Base-by-base conservation (phyloP, 2,113 vertebrate genomes). In the Microcebus lehilahytsara region DNA sequence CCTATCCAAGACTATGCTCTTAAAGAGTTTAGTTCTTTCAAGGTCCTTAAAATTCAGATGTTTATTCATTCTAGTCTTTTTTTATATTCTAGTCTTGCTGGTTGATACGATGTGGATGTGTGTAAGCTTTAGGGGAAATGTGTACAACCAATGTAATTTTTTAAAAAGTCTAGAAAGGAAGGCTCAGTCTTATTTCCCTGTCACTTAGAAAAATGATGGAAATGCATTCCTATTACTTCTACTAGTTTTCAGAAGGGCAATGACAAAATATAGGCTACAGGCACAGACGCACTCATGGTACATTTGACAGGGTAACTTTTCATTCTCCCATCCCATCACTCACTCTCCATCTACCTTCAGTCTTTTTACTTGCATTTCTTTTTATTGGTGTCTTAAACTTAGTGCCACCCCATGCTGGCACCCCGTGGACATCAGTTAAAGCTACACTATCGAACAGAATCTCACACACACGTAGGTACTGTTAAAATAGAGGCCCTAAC, bases 181-280 rank as follows among this genome's bases (percentile, higher is more conserved):
- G 11, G 4, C 86, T 92, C 72, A 9, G 12, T 86, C 42, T 84
- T 77, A 96, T 84, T 89, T 96, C 51, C 40, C 53, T 92, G 85
- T 96, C 90, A 88, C 80, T 96, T 84, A 93, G 93, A 94, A 96
- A 97, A 96, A 85, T 88, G 84, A 78, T 56, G 69, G 71, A 89
- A 94, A 71, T 71, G 56, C 23, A 58, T 78, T 91, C 23, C 77
- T 95, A 16, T 62, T 95, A 91, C 85, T 92, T n/a, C 74, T 62
- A 6, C 58, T 77, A 6, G 85, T 95, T 97, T 93, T 96, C 92
- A 93, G 86, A 94, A 89, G 32, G 37, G 46, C 46, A 56, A 20
- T 4, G 22, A 67, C 53, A 90, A 71, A 83, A 83, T 42, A 30
- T 23, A 42, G 74, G 42, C 53, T 49, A 49, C 5, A 17, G 46